Evolutionary conservation across 2,888 invertebrate species (phyloP).

Genomic region (Lumbricus terrestris): DNA sequence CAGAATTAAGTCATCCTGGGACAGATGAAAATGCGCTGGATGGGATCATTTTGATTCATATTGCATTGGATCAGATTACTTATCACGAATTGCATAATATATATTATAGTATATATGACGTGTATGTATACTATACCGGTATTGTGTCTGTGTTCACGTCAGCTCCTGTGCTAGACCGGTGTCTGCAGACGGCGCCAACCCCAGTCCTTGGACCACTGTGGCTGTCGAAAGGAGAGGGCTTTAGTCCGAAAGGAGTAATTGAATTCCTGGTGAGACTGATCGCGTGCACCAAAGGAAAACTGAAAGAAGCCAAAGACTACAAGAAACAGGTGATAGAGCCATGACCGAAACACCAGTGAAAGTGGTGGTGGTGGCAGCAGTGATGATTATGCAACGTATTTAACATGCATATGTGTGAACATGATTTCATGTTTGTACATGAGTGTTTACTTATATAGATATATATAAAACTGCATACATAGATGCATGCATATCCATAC

Average conservation of each 20-base stretch:
- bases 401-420: background rate
- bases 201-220: conserved; percentile 58
- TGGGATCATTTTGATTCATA: too few relatives aligned
- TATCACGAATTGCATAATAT: too few relatives aligned
- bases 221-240: conserved; percentile 57
- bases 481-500: too few relatives aligned
- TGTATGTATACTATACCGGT: too few relatives aligned
- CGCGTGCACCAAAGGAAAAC: conserved; percentile 45
- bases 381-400: background rate
- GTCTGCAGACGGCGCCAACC: conserved; percentile 51
- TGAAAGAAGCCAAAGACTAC: conserved; percentile 49
- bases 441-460: background rate
- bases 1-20: too few relatives aligned
- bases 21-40: too few relatives aligned
- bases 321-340: conserved; percentile 44
- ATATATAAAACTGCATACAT: background rate
- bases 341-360: background rate
- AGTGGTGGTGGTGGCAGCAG: background rate
- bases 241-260: conserved; percentile 54
- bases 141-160: background rate
- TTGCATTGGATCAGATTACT: too few relatives aligned
- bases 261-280: conserved; percentile 51
- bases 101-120: too few relatives aligned
- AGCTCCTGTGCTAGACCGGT: conserved; percentile 57
- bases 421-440: background rate